Evolutionary conservation across 2,797 vertebrate species (phyloP).

Genomic region (Clangula hyemalis): DNA sequence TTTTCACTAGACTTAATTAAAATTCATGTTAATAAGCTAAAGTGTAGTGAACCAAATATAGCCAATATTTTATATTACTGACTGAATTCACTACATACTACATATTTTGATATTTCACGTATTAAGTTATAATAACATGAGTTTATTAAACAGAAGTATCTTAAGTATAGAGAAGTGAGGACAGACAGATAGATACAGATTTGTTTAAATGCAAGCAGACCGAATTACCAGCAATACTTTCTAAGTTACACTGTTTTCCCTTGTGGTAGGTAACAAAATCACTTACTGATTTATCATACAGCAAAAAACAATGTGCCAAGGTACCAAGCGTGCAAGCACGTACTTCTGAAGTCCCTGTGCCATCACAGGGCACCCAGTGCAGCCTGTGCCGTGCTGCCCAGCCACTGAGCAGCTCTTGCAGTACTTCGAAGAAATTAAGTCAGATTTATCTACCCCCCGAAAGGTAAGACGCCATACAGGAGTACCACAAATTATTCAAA

Average conservation of each 20-base stretch:
- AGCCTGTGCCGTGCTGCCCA: not conserved
- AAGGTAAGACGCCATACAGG: not conserved
- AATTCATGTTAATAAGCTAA: conserved; percentile 51
- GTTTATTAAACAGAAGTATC: not conserved
- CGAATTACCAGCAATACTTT: not conserved
- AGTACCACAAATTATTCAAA: not conserved
- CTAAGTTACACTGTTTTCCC: not conserved
- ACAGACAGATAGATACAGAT: not conserved
- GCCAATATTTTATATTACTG: not conserved
- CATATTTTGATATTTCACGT: not conserved
- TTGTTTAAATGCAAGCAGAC: conserved; percentile 12
- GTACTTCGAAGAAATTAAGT: not conserved
- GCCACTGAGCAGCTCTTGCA: not conserved
- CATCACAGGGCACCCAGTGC: not conserved
- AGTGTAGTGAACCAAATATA: conserved; percentile 17
- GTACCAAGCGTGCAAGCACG: not conserved
- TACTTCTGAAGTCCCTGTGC: not conserved
- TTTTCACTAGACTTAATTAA: conserved; percentile 72
- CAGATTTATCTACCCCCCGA: not conserved
- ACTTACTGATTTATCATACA: not conserved
- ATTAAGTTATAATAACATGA: not conserved
- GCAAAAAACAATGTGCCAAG: not conserved
- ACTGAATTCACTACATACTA: not conserved
- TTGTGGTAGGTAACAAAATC: not conserved
- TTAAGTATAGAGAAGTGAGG: not conserved